phyloP scores from a whole-genome alignment of 2,113 vertebrate species.

The Gobiocypris rarus region DNA sequence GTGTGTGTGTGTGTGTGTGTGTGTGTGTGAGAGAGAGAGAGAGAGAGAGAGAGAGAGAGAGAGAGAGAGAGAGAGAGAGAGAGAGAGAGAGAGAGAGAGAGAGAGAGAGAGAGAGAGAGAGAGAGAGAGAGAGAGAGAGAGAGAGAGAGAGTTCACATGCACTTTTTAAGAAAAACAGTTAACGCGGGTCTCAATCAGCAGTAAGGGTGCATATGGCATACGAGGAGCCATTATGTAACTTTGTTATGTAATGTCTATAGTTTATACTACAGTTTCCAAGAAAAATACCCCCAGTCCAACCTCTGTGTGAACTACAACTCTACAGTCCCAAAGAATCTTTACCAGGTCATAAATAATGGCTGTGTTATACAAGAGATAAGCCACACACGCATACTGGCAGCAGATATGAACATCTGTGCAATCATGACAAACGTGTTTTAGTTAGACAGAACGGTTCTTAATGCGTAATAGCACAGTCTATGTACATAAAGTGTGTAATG shows the following conservation, averaged over 20 bases:
- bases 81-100: no score
- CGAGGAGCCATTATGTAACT: not conserved
- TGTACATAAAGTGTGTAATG: not conserved
- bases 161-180: not conserved
- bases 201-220: not conserved
- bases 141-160: not conserved
- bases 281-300: not conserved
- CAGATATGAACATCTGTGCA: not conserved
- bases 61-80: no score
- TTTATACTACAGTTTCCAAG: not conserved
- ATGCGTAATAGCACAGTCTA: not conserved
- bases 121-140: no score
- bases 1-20: no score
- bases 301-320: conserved; percentile 9
- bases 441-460: not conserved
- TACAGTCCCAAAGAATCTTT: not conserved
- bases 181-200: not conserved
- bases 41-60: no score
- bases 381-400: not conserved
- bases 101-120: no score
- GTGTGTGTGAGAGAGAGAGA: no score
- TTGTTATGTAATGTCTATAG: not conserved
- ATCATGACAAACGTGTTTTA: not conserved
- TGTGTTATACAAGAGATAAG: not conserved
- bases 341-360: not conserved